A percentile compares a stretch with the other conserved stretches of the same genome.
Conservation (phyloP, 2,888 invertebrate species). For the Stegana nigrithorax region DNA sequence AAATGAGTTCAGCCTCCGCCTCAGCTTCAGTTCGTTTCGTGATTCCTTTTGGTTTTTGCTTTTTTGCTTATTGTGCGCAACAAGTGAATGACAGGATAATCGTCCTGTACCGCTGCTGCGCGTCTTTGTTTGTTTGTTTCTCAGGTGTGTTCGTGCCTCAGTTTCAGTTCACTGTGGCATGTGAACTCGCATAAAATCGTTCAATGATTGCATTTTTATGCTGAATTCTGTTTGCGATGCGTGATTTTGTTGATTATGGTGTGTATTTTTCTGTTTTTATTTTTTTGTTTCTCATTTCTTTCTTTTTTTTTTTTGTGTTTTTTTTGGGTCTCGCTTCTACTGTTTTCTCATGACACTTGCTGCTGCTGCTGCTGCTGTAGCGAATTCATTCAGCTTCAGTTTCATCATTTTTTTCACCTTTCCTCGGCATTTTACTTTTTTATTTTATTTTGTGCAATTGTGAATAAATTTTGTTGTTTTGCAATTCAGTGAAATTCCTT, state of each 20-base stretch:
- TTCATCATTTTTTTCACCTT: conserved; percentile 31
- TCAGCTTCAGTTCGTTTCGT: neutral
- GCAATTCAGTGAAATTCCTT: conserved; percentile 14
- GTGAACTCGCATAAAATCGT: conserved; percentile 59
- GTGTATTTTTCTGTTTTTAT: conserved; percentile 5
- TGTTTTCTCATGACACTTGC: conserved; percentile 15
- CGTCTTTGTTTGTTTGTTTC: conserved; percentile 38
- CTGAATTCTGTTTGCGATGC: conserved; percentile 44
- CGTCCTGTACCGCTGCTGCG: conserved; percentile 51
- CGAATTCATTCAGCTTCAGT: conserved; percentile 45
- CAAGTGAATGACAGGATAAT: conserved; percentile 60
- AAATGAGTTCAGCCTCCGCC: conserved; percentile 15
- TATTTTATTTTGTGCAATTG: conserved; percentile 13
- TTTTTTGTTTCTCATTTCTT: conserved; percentile 43
- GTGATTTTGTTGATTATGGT: conserved; percentile 58
- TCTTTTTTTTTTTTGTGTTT: neutral
- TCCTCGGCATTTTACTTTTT: too few species aligned
- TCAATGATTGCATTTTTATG: conserved; percentile 60
- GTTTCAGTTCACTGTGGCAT: conserved; percentile 42
- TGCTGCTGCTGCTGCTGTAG: conserved; percentile 25
- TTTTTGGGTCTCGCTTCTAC: conserved; percentile 17
- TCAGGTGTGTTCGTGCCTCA: conserved; percentile 34
- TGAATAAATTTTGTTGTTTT: neutral
- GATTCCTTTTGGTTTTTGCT: neutral
- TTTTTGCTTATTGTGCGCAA: conserved; percentile 38